Conservation (phyloP, 35 echinoderm and acorn worm genomes). For the Heliocidaris tuberculata region DNA sequence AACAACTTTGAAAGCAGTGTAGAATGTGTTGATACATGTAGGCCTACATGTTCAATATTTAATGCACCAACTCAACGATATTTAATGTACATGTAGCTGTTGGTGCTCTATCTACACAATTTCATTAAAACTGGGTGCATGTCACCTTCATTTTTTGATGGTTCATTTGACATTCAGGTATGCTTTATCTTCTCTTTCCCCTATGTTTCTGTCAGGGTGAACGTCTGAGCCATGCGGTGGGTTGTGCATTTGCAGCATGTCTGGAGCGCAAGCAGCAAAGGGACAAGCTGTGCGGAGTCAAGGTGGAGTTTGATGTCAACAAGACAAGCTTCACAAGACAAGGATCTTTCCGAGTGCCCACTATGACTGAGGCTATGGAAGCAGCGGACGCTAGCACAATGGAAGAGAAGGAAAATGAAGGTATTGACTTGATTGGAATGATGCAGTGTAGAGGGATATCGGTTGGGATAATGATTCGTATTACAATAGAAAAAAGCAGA, state of each 20-base stretch:
- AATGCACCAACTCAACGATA: neutral
- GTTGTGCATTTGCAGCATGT: constrained; percentile 94
- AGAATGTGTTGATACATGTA: too few relatives aligned
- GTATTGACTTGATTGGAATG: neutral
- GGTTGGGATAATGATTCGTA: neutral
- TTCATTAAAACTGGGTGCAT: neutral
- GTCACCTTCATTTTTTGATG: neutral
- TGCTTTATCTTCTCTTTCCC: neutral
- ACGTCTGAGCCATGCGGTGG: constrained; percentile 93
- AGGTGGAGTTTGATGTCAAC: constrained; percentile 97
- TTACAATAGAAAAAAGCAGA: neutral
- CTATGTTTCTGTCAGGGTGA: constrained; percentile 64
- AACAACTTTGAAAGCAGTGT: too few relatives aligned
- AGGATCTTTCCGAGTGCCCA: constrained; percentile 82
- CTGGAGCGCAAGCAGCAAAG: constrained; percentile 89
- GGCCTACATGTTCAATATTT: neutral
- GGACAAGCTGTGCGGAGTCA: constrained; percentile 93
- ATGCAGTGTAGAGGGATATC: neutral
- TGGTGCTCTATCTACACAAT: neutral
- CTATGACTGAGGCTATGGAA: constrained; percentile 87
- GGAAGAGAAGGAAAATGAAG: constrained; percentile 82
- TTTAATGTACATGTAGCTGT: neutral
- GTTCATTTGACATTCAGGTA: neutral
- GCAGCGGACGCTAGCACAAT: constrained; percentile 52
- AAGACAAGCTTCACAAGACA: constrained; percentile 93